These are phyloP conservation scores for Drosophila hamatofila DNA, from an alignment of 2,888 invertebrate genomes.

Conservation along the genomic window DNA sequence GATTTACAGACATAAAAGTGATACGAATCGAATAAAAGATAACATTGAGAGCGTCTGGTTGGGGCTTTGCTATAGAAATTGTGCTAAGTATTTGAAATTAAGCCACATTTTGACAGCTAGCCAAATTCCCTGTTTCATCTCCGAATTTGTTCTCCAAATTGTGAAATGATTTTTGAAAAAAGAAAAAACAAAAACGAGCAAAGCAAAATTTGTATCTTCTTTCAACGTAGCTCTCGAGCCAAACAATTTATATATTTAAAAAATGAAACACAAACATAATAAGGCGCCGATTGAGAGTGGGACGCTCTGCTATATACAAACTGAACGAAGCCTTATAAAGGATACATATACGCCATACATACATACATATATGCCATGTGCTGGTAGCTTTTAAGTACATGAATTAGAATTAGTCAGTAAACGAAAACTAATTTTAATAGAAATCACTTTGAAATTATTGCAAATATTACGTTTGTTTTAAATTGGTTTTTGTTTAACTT, in stretches of 20 bases:
- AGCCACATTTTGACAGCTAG: conserved; percentile 43
- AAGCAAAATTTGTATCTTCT: conserved; percentile 50
- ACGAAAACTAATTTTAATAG: conserved; percentile 69
- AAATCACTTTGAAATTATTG: conserved; percentile 81
- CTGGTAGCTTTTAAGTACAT: conserved; percentile 66
- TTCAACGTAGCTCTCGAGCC: conserved; percentile 27
- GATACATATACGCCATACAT: conserved; percentile 1
- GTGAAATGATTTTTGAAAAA: conserved; percentile 44
- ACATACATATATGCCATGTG: conserved; percentile 9
- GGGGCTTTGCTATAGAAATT: conserved; percentile 47
- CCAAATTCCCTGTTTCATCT: conserved; percentile 76
- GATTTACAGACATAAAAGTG: conserved; percentile 47
- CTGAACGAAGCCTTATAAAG: conserved; percentile 74
- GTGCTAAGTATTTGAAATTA: conserved; percentile 56
- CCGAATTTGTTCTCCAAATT: conserved; percentile 80
- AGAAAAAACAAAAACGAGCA: conserved; percentile 72
- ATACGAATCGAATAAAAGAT: conserved; percentile 34
- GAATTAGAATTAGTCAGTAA: conserved; percentile 46
- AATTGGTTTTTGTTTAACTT: conserved; percentile 35
- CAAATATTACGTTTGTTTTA: conserved; percentile 62
- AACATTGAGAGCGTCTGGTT: conserved; percentile 22
- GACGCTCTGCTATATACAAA: conserved; percentile 73
- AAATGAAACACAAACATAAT: conserved; percentile 76
- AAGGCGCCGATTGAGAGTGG: conserved; percentile 42
- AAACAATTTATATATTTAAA: conserved; percentile 44